Evolutionary conservation across 2,113 vertebrate genomes (phyloP), one percentile per base, ranked within the genome.

Genomic region (Otolemur garnettii): DNA sequence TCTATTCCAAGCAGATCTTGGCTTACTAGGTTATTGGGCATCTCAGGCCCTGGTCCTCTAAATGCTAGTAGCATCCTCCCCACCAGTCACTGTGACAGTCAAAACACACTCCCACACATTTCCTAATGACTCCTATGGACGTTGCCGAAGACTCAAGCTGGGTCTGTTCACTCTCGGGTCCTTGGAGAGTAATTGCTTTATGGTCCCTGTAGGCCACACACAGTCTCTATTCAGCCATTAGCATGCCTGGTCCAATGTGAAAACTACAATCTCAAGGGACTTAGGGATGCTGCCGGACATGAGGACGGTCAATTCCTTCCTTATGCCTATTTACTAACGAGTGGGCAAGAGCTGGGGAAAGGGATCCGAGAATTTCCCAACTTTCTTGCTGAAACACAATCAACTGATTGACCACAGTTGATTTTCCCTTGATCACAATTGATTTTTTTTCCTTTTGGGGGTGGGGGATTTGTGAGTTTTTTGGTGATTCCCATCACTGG

Each of bases 391-490:
- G 9, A 80, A 50, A 50, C 8, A 50, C 45, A 50, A 50, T 8
- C 45, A 50, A 50, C 45, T 50, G 14, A 62, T 88, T 92, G 28
- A 71, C 78, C 21, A 82, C 50, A 92, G 28, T 42, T n/a, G 55
- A 68, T 8, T 45, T 86, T 95, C 53, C 42, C 72, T 88, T 92
- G 28, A 71, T 82, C 21, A 78, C 50, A 92, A n/a, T 42, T n/a
- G 55, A 68, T 8, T 45, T 86, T 38, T 38, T 38, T 95, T 59
- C 42, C 72, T 88, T 60, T 57, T 28, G 1, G 33, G 5, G 18
- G 45, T 50, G 45, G 7, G 9, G 7, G 0, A 64, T 80, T 62
- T 60, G 35, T 72, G 64, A 12, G 18, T 50, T 64, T 79, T 83
- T 68, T 0, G 8, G 35, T 68, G 79, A 69, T 38, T 92, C 21